Conservation (phyloP, 1,140 invertebrate species). For the Tetranychus urticae region DNA sequence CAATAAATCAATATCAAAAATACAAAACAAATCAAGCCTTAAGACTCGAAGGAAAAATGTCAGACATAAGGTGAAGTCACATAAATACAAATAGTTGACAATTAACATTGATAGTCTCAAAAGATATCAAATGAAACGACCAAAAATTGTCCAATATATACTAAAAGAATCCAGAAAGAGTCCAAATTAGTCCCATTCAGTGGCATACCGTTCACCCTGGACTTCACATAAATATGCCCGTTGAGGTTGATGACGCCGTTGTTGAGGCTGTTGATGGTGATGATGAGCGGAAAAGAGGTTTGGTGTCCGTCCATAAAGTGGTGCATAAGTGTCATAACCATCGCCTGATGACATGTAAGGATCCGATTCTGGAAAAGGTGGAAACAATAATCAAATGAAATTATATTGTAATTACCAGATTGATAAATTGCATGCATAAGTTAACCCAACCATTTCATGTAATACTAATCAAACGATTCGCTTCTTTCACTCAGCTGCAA, state of each 20-base stretch:
- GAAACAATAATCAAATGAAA: background rate
- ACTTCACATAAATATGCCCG: background rate
- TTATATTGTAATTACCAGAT: background rate
- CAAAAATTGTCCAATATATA: too few relatives aligned
- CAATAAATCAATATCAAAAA: too few relatives aligned
- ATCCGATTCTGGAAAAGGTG: background rate
- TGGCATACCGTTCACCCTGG: background rate
- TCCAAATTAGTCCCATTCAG: background rate
- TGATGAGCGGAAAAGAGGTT: background rate
- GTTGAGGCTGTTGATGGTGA: background rate
- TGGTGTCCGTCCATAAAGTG: background rate
- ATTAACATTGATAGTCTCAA: too few relatives aligned
- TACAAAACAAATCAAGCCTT: too few relatives aligned
- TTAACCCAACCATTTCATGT: background rate
- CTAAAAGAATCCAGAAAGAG: too few relatives aligned
- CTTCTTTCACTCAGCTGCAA: too few relatives aligned
- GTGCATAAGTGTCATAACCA: slow-evolving; percentile 1
- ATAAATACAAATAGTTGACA: too few relatives aligned
- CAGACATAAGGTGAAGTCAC: too few relatives aligned
- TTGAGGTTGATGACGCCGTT: background rate
- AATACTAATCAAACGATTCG: too few relatives aligned
- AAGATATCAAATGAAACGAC: too few relatives aligned
- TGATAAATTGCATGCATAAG: background rate
- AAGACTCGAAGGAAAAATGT: too few relatives aligned
- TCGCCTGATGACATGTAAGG: background rate